Evolutionary conservation across 2,888 invertebrate genomes (phyloP).

Genomic region (Caenorhabditis afra): DNA sequence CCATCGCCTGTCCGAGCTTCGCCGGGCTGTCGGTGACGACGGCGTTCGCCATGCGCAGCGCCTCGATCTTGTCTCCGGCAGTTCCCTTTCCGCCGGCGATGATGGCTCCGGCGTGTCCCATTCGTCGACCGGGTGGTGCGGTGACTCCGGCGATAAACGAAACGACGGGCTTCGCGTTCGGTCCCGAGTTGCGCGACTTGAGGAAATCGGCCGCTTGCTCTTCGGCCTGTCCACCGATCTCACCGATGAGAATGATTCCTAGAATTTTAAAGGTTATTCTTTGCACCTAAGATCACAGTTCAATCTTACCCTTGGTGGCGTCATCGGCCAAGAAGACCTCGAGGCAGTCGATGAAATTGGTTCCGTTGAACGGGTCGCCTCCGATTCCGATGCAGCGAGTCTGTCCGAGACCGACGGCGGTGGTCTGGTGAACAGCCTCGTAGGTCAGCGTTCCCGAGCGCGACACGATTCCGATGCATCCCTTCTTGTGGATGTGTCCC

Average conservation of each 20-base stretch:
- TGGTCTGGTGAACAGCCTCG: constrained; percentile 99
- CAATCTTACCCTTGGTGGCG: constrained; percentile 86
- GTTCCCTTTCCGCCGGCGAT: constrained; percentile 75
- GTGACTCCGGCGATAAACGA: constrained; percentile 98
- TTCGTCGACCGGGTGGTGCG: constrained; percentile 85
- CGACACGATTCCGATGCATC: constrained; percentile 88
- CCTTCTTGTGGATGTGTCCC: constrained; percentile 95
- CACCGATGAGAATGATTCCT: constrained; percentile 93
- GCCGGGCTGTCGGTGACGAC: constrained; percentile 72
- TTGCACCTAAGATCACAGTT: too few species aligned
- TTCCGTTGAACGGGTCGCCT: constrained; percentile 99
- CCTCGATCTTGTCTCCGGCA: constrained; percentile 73
- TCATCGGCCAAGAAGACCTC: constrained; percentile 84
- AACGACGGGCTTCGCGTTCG: constrained; percentile 93
- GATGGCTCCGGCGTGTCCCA: constrained; percentile 73
- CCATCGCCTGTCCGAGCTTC: constrained; percentile 68
- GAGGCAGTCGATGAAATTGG: constrained; percentile 93
- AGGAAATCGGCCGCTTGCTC: constrained; percentile 95
- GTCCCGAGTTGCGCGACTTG: constrained; percentile 82
- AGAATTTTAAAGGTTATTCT: too few species aligned
- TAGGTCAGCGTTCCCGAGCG: constrained; percentile 98
- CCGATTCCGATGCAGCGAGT: constrained; percentile 93
- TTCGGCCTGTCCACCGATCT: constrained; percentile 98
- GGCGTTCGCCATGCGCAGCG: constrained; percentile 69
- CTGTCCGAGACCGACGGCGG: constrained; percentile 84